These are phyloP conservation scores for Ptychobarbus kaznakovi DNA, from an alignment of 2,797 vertebrate genomes.

Conservation along the genomic window DNA sequence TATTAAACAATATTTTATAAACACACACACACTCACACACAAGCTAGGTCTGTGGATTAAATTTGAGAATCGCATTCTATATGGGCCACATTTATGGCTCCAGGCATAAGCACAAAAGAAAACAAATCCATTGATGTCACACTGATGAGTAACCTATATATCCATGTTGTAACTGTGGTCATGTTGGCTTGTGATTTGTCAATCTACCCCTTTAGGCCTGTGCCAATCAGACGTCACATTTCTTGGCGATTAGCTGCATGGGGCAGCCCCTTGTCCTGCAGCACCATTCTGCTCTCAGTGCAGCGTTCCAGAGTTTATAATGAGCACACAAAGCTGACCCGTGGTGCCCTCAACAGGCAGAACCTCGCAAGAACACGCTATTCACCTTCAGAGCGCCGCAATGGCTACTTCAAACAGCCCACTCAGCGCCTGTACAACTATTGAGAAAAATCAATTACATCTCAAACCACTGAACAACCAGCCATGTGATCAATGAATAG, in stretches of 20 bases:
- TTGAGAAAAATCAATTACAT: slow-evolving; percentile 59
- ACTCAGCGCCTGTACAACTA: slow-evolving; percentile 76
- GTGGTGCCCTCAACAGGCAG: slow-evolving; percentile 73
- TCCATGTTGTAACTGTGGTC: slow-evolving; percentile 7
- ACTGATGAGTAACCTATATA: background rate
- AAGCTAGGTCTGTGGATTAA: background rate
- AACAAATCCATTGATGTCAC: background rate
- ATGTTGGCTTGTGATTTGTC: slow-evolving; percentile 5
- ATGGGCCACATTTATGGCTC: background rate
- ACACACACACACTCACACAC: background rate
- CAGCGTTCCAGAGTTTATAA: slow-evolving; percentile 66
- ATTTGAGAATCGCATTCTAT: background rate
- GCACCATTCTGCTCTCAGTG: slow-evolving; percentile 61
- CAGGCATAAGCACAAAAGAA: background rate
- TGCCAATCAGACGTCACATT: slow-evolving; percentile 65
- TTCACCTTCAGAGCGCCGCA: slow-evolving; percentile 66
- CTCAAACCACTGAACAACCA: slow-evolving; percentile 19
- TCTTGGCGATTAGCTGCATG: slow-evolving; percentile 75
- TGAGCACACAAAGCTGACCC: slow-evolving; percentile 73
- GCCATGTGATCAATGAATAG: background rate
- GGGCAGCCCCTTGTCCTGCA: slow-evolving; percentile 66
- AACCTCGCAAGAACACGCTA: slow-evolving; percentile 72
- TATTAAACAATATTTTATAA: background rate
- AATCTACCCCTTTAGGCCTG: slow-evolving; percentile 66
- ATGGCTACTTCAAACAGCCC: slow-evolving; percentile 77